A percentile compares a stretch with the other conserved stretches of the same genome.
Conservation (phyloP, 2,888 invertebrate species). For the Euspilapteryx auroguttella region DNA sequence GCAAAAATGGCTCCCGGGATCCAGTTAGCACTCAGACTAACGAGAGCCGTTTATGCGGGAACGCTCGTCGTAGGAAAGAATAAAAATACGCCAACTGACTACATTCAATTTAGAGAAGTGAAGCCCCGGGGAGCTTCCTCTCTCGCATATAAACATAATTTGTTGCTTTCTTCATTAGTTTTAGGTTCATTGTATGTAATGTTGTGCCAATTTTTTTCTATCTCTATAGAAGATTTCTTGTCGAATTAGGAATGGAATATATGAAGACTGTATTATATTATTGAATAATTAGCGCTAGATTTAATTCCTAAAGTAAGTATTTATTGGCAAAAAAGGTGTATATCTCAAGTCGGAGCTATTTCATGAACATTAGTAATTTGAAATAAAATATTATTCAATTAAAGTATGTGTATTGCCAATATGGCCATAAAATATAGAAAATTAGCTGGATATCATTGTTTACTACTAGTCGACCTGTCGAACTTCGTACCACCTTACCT, state of each 20-base stretch:
- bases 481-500: no score
- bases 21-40: slow-evolving; percentile 17
- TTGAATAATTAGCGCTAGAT: slow-evolving; percentile 16
- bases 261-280: slow-evolving; percentile 23
- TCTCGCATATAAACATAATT: slow-evolving; percentile 14
- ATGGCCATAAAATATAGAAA: no score
- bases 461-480: no score
- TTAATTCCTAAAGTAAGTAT: neutral
- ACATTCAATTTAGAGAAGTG: slow-evolving; percentile 18
- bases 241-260: slow-evolving; percentile 6
- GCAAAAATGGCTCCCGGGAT: slow-evolving; percentile 13
- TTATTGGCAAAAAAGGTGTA: neutral
- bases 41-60: slow-evolving; percentile 18
- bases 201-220: slow-evolving; percentile 10
- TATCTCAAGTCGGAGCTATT: no score
- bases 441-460: no score
- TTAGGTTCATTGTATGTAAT: slow-evolving; percentile 4
- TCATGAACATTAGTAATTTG: no score
- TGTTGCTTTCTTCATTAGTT: slow-evolving; percentile 23
- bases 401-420: no score
- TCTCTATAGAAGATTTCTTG: slow-evolving; percentile 8
- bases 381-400: no score
- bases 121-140: slow-evolving; percentile 1
- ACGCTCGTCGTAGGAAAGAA: slow-evolving; percentile 15
- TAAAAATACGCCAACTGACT: slow-evolving; percentile 18